Evolutionary conservation across 2,888 invertebrate genomes (phyloP), one percentile per base, ranked within the genome.

Genomic region (Ochropleura leucogaster): DNA sequence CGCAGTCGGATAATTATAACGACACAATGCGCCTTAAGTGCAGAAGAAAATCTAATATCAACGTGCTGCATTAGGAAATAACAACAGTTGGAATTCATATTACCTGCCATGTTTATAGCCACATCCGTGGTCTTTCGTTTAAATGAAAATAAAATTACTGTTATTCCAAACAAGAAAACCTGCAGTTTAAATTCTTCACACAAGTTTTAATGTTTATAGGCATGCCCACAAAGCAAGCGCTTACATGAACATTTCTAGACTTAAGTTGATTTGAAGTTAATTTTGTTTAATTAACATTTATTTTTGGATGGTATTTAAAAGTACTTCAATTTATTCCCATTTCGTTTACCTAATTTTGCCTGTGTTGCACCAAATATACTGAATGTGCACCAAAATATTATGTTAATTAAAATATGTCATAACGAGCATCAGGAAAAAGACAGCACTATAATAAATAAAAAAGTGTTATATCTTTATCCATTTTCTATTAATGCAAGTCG

Each of bases 141-240:
- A 69, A 91, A 91, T 90, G 84, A 91, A 93, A 92, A 90, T 91
- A 84, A 91, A 90, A 92, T 91, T 89, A 90, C 91, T 87, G 92
- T 91, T 90, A 92, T 91, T 91, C 76, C 89, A 90, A 85, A 86
- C 85, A 82, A 86, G 84, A 82, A 81, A 83, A 80, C 81, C 79
- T 83, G 86, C 60, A 86, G 83, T 87, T 87, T 79, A 87, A 83
- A 87, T 89, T 87, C 81, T 88, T 77, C 83, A 87, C 85, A 84
- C 86, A 83, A 80, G 84, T 77, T 79, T 89, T 89, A 87, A 89
- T 84, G 80, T 80, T 70, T 84, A 83, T 86, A 84, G 86, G 72
- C 85, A 73, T 75, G 82, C 85, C 71, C 64, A 77, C 68, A 77
- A 75, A 74, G 78, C 75, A 66, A 68, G 76, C 67, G 67, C 79